Conservation (phyloP, 2,113 vertebrate genomes). For the Hyla sarda region DNA sequence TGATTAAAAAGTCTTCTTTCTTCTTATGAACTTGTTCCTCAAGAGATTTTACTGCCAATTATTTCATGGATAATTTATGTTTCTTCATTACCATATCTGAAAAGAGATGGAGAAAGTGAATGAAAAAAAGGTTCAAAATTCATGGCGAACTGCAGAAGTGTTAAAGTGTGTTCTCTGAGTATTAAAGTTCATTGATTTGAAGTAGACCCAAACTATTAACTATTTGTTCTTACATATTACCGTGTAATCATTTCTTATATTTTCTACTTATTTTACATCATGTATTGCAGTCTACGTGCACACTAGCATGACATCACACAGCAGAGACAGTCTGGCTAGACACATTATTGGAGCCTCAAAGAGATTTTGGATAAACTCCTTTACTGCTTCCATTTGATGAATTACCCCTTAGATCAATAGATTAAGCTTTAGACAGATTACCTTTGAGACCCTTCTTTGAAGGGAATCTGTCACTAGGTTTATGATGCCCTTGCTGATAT, state of each 20-base stretch:
- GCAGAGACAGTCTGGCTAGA: constrained; percentile 4
- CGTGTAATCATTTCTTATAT: neutral
- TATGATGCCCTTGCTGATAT: no score
- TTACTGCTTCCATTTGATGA: constrained; percentile 6
- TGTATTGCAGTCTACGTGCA: neutral
- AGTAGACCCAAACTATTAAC: constrained; percentile 2
- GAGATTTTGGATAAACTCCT: constrained; percentile 9
- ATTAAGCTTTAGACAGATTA: constrained; percentile 31
- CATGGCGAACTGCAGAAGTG: constrained; percentile 3
- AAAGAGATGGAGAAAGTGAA: constrained; percentile 39
- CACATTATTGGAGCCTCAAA: neutral
- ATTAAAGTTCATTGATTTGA: constrained; percentile 45
- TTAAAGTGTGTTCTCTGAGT: constrained; percentile 14
- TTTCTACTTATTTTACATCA: neutral
- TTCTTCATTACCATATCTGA: constrained; percentile 53
- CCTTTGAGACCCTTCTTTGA: neutral
- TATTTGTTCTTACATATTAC: no score
- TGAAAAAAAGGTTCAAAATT: constrained; percentile 40
- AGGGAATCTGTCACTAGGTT: no score
- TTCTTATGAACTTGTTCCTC: constrained; percentile 9
- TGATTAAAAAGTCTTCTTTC: constrained; percentile 15
- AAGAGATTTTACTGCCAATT: constrained; percentile 42
- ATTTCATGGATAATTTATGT: constrained; percentile 54
- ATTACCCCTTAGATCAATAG: constrained; percentile 2
- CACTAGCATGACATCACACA: neutral